Evolutionary conservation across 2,888 invertebrate genomes (phyloP).

Genomic region (Ochropacha duplaris): DNA sequence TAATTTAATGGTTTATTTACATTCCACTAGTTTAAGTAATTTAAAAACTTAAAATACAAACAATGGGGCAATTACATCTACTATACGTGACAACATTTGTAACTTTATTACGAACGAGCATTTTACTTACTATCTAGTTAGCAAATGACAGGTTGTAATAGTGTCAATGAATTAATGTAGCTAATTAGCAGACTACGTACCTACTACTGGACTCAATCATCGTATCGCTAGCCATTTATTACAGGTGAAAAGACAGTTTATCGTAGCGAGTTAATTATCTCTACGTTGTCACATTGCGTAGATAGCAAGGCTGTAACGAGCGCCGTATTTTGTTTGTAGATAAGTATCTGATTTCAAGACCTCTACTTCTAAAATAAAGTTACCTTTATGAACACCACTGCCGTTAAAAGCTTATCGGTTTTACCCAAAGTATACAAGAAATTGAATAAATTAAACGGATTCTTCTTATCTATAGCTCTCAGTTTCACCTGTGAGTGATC

Average conservation of each 20-base stretch:
- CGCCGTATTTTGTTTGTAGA: neutral
- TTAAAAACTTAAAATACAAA: no score
- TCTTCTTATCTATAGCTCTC: neutral
- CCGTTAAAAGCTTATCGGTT: neutral
- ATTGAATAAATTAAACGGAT: neutral
- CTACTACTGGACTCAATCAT: slow-evolving; percentile 25
- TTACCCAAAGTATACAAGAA: no score
- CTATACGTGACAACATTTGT: neutral
- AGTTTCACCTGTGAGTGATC: no score
- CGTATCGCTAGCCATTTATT: slow-evolving; percentile 21
- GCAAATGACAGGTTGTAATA: neutral
- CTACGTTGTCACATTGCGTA: slow-evolving; percentile 15
- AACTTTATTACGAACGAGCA: neutral
- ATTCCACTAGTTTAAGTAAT: no score
- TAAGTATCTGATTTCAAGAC: neutral
- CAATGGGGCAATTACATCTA: neutral
- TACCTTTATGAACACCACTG: neutral
- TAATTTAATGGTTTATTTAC: neutral
- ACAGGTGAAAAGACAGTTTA: slow-evolving; percentile 26
- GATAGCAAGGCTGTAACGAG: slow-evolving; percentile 13
- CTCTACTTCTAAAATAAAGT: neutral
- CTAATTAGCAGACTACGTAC: slow-evolving; percentile 21
- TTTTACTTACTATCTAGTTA: neutral
- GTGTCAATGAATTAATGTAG: neutral
- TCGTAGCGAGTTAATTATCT: slow-evolving; percentile 13